These are phyloP conservation scores for Tamandua tetradactyla DNA, from an alignment of 2,797 vertebrate genomes.

Conservation along the genomic window DNA sequence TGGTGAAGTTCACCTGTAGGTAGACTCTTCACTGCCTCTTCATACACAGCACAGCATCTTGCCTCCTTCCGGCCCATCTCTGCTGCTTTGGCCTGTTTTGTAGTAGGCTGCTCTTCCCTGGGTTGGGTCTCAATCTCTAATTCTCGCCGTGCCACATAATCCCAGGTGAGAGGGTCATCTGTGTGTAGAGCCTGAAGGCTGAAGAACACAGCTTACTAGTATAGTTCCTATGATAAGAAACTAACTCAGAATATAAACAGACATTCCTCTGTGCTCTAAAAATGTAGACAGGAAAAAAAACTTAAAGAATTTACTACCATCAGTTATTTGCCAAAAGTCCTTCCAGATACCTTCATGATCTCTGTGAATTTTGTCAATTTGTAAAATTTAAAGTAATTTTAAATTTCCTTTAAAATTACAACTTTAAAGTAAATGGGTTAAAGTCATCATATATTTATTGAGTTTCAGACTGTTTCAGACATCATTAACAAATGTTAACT, in stretches of 20 bases:
- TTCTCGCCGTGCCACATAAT: constrained; percentile 94
- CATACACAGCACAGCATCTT: constrained; percentile 92
- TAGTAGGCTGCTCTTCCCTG: constrained; percentile 79
- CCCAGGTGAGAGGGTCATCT: constrained; percentile 92
- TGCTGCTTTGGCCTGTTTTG: constrained; percentile 87
- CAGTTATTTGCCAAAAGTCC: background rate
- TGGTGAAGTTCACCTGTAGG: constrained; percentile 87
- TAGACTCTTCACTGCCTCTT: constrained; percentile 90
- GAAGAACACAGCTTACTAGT: background rate
- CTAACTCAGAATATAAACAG: background rate
- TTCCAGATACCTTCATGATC: background rate
- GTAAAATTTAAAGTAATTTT: too few relatives aligned
- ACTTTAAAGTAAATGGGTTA: too few relatives aligned
- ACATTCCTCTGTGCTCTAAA: background rate
- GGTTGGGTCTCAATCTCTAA: constrained; percentile 84
- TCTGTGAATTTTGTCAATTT: background rate
- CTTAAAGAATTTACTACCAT: background rate
- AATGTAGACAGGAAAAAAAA: background rate
- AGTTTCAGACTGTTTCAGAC: constrained; percentile 25
- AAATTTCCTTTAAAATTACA: too few relatives aligned
- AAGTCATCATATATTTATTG: background rate
- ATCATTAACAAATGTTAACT: background rate
- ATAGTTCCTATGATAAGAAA: background rate
- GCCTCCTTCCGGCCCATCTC: constrained; percentile 90
- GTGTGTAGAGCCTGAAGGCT: constrained; percentile 91